Evolutionary conservation across 2,113 vertebrate species (phyloP), one percentile per base, ranked within the genome.

Genomic region (Campylorhamphus procurvoides): DNA sequence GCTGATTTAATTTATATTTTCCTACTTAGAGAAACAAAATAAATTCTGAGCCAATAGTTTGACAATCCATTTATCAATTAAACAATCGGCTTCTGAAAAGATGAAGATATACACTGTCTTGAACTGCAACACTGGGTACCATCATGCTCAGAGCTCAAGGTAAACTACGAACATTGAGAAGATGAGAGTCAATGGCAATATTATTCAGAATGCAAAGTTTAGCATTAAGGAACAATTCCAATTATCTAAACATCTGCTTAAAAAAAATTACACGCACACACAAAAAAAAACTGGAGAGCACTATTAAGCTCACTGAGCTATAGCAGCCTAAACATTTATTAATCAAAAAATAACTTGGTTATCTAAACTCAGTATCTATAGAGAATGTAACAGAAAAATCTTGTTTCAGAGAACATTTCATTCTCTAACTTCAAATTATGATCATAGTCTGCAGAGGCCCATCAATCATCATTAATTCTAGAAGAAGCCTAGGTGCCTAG

Each of bases 51-150:
- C 12, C 74, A n/a, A 60, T 7, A 9, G 6, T 47, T 68, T 50
- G 10, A 17, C 4, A 35, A 79, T 47, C 7, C 2, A 11, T 59
- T 75, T 85, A 62, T 62, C 29, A 64, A 20, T 53, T 79, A 75
- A 86, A 18, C 10, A 39, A 28, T 29, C 40, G 59, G 9, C 56
- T 40, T 75, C 18, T 87, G 42, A 64, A 73, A 83, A 81, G 18
- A 28, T 18, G 17, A 83, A 66, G n/a, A 68, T 12, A 72, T 13
- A 14, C 20, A 28, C 9, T 67, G 44, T 3, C 29, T 78, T 71
- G 27, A 24, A n/a, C 23, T 90, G n/a, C 24, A 58, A 4, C 3
- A 8, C 1, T 1, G 1, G 14, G 3, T 33, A 63, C 13, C 9
- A 20, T 19, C 12, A 78, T 39, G 1, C 23, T 46, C 42, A 76